phyloP scores from a whole-genome alignment of 2,888 invertebrate genomes.

The Dryobotodes eremita region DNA sequence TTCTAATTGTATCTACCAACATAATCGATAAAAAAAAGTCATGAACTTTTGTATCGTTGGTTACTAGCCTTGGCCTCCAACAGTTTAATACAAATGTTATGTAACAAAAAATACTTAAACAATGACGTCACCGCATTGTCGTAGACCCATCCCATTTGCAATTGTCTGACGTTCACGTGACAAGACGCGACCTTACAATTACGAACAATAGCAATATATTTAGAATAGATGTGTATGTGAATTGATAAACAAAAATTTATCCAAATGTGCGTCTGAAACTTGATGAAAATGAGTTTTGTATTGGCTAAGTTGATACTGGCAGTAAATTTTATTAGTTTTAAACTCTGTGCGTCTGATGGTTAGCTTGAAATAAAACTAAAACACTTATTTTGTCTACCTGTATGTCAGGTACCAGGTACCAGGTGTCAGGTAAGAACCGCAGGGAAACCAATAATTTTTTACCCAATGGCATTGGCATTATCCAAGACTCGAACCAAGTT shows the following conservation, averaged over 20 bases:
- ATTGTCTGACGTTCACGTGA: conserved; percentile 24
- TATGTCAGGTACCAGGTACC: no score
- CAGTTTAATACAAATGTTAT: conserved; percentile 41
- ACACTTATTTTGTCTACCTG: no score
- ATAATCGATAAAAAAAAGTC: neutral
- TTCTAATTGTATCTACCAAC: neutral
- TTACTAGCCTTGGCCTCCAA: conserved; percentile 46
- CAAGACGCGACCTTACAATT: conserved; percentile 20
- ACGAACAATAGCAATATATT: conserved; percentile 36
- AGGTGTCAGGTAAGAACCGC: no score
- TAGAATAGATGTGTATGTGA: neutral
- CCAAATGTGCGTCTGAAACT: neutral
- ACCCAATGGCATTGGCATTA: no score
- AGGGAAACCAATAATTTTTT: no score
- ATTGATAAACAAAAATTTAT: neutral
- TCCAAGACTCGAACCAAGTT: no score
- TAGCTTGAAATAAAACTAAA: no score
- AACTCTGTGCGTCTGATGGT: no score
- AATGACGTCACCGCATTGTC: conserved; percentile 43
- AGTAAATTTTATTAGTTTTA: no score
- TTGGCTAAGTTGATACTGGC: neutral
- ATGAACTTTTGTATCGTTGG: conserved; percentile 6
- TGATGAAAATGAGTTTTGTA: neutral
- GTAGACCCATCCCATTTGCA: conserved; percentile 48
- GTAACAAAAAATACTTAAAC: conserved; percentile 36